Conservation (phyloP, 92 coral and sea anemone genomes). For the Montipora capitata region DNA sequence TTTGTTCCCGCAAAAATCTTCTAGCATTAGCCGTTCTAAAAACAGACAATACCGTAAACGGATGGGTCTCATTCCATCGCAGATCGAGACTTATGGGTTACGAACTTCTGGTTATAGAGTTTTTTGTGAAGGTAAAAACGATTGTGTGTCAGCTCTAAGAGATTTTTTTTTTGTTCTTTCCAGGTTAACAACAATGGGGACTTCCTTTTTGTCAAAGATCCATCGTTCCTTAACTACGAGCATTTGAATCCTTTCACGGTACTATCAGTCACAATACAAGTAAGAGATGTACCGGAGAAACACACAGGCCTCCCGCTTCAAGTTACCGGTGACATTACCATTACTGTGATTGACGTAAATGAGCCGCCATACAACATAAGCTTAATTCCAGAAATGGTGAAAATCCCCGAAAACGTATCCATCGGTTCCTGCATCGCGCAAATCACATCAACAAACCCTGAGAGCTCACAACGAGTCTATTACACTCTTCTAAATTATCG, state of each 20-base stretch:
- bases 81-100: too few species aligned
- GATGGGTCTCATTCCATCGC: too few species aligned
- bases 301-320: constrained; percentile 62
- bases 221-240: constrained; percentile 89
- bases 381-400: constrained; percentile 64
- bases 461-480: constrained; percentile 68
- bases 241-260: constrained; percentile 66
- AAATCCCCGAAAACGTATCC: constrained; percentile 78
- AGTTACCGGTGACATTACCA: constrained; percentile 67
- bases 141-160: too few species aligned
- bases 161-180: not conserved
- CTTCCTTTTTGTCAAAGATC: constrained; percentile 76
- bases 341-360: constrained; percentile 80
- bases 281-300: constrained; percentile 82
- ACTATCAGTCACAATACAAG: constrained; percentile 76
- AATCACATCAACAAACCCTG: constrained; percentile 84
- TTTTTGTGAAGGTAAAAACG: too few species aligned
- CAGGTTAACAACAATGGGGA: constrained; percentile 71
- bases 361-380: constrained; percentile 81
- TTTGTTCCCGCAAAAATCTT: too few species aligned
- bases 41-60: too few species aligned
- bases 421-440: constrained; percentile 84
- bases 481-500: constrained; percentile 74
- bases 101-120: too few species aligned
- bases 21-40: too few species aligned